Evolutionary conservation across 2,888 invertebrate species (phyloP).

Genomic region (Ommatoiulus sabulosus): DNA sequence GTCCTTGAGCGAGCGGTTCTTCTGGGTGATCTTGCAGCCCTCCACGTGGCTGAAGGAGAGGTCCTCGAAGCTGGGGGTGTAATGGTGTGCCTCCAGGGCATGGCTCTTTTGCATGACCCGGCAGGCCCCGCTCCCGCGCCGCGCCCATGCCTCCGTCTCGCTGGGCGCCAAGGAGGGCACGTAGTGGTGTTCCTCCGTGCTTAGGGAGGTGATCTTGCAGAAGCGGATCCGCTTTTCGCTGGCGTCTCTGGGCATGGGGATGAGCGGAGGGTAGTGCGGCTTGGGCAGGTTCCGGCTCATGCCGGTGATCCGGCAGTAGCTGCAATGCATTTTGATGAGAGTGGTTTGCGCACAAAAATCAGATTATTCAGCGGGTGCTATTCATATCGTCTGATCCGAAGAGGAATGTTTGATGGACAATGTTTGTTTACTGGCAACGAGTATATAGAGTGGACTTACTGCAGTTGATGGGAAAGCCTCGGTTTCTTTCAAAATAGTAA

Average conservation of each 20-base stretch:
- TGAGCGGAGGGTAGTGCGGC: slow-evolving; percentile 83
- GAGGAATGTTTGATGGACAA: background rate
- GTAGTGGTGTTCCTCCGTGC: slow-evolving; percentile 63
- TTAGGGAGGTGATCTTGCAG: slow-evolving; percentile 80
- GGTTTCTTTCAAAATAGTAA: no score
- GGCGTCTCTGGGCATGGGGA: slow-evolving; percentile 77
- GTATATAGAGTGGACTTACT: no score
- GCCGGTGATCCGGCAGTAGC: slow-evolving; percentile 80
- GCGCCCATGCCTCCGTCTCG: slow-evolving; percentile 60
- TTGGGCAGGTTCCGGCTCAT: slow-evolving; percentile 83
- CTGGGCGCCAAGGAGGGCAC: slow-evolving; percentile 62
- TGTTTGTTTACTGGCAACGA: no score
- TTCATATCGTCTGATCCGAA: background rate
- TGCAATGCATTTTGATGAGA: slow-evolving; percentile 55
- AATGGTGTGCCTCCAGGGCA: slow-evolving; percentile 75
- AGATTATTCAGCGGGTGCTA: background rate
- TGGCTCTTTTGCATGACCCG: slow-evolving; percentile 76
- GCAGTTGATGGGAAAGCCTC: no score
- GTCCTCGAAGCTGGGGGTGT: slow-evolving; percentile 62
- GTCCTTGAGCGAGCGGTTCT: slow-evolving; percentile 77
- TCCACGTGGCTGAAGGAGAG: slow-evolving; percentile 55
- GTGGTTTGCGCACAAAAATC: background rate
- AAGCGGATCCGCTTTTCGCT: slow-evolving; percentile 77
- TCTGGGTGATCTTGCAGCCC: slow-evolving; percentile 70
- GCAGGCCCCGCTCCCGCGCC: slow-evolving; percentile 69